Conservation (phyloP, 2,888 invertebrate genomes). For the Hirtodrosophila confusa region DNA sequence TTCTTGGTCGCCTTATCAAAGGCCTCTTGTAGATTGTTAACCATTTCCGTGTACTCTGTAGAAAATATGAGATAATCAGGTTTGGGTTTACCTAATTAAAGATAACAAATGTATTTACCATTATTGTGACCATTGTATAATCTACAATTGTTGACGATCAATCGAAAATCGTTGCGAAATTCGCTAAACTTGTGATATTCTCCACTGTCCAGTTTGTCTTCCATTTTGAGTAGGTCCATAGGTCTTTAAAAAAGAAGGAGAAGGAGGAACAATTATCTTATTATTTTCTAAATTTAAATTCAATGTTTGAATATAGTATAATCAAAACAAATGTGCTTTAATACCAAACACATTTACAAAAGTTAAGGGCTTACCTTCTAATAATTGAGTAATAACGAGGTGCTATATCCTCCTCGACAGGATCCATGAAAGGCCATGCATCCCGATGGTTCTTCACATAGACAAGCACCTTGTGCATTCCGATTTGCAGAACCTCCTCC, state of each 20-base stretch:
- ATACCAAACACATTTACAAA: too few relatives aligned
- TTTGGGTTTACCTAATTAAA: too few relatives aligned
- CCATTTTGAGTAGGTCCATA: slow-evolving; percentile 95
- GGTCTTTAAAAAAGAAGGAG: slow-evolving; percentile 86
- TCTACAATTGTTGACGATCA: slow-evolving; percentile 96
- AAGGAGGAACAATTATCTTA: not conserved
- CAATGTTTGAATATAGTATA: too few relatives aligned
- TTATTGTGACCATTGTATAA: slow-evolving; percentile 96
- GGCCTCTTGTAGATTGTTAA: slow-evolving; percentile 90
- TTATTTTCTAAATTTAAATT: too few relatives aligned
- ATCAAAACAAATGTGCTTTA: too few relatives aligned
- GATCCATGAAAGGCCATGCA: slow-evolving; percentile 97
- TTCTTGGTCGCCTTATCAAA: slow-evolving; percentile 93
- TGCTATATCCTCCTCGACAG: slow-evolving; percentile 96
- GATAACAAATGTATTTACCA: slow-evolving; percentile 85
- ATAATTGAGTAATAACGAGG: slow-evolving; percentile 92
- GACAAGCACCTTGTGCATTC: slow-evolving; percentile 96
- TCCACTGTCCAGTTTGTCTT: slow-evolving; percentile 92
- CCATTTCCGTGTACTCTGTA: slow-evolving; percentile 71
- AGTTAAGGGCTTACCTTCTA: slow-evolving; percentile 83
- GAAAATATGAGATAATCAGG: not conserved
- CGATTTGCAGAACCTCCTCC: slow-evolving; percentile 93
- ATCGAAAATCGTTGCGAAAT: slow-evolving; percentile 94
- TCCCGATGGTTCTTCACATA: slow-evolving; percentile 94
- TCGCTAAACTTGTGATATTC: slow-evolving; percentile 91